These are phyloP conservation scores for Hydraecia micacea DNA, from an alignment of 2,888 invertebrate species.

Conservation along the genomic window DNA sequence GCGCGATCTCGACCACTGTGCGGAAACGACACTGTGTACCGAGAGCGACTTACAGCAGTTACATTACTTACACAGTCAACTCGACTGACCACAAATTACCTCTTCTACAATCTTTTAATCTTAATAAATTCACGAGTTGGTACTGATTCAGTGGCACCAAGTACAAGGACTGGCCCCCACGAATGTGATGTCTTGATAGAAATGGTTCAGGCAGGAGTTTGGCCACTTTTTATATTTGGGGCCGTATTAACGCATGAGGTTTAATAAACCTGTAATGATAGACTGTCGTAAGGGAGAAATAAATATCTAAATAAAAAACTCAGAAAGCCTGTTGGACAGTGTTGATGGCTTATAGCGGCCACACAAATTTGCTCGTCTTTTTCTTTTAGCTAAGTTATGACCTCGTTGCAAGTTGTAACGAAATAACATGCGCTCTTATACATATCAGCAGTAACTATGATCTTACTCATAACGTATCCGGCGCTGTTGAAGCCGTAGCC, in stretches of 20 bases:
- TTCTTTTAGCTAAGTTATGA: not conserved
- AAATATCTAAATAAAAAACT: not conserved
- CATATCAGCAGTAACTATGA: not conserved
- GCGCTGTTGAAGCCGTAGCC: constrained; percentile 90
- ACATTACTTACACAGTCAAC: not conserved
- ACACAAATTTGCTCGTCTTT: not conserved
- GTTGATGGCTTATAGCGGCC: not conserved
- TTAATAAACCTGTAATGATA: not conserved
- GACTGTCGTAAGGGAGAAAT: not conserved
- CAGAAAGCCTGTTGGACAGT: not conserved
- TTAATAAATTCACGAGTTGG: constrained; percentile 3
- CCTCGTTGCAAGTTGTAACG: not conserved
- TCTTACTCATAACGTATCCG: constrained; percentile 85
- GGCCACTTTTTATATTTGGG: not conserved
- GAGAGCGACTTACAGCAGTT: not conserved
- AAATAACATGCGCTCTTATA: not conserved
- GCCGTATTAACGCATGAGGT: no score
- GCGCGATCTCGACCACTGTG: constrained; percentile 83
- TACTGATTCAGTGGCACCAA: not conserved
- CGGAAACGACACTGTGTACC: not conserved
- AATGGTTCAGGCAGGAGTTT: not conserved
- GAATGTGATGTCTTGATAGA: not conserved
- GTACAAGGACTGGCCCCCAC: not conserved
- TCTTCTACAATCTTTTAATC: not conserved
- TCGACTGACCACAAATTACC: not conserved